Conservation (phyloP, 2,888 invertebrate species). For the Pinctada fucata region DNA sequence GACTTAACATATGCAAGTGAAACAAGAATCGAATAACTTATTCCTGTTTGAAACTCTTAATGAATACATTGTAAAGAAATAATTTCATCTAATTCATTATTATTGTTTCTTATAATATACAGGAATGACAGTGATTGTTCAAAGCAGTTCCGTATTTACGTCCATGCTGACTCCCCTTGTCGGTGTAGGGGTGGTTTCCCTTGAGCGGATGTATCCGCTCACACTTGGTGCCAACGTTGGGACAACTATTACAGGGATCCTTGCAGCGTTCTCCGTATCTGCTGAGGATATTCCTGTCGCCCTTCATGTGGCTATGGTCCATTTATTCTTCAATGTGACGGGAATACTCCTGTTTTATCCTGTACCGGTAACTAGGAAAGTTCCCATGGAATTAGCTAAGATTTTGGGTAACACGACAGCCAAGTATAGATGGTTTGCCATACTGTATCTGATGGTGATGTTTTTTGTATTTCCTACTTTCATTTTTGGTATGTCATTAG, state of each 20-base stretch:
- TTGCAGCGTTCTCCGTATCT: conserved; percentile 78
- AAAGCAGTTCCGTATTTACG: conserved; percentile 81
- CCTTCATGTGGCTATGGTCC: conserved; percentile 79
- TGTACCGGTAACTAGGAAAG: conserved; percentile 77
- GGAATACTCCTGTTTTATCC: conserved; percentile 80
- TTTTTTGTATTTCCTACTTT: conserved; percentile 70
- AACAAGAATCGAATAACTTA: too few relatives aligned
- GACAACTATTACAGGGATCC: conserved; percentile 80
- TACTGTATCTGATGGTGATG: conserved; percentile 76
- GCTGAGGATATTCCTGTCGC: conserved; percentile 66
- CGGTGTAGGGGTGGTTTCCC: conserved; percentile 79
- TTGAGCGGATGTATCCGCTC: conserved; percentile 80
- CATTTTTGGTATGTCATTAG: conserved; percentile 68
- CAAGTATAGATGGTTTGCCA: conserved; percentile 80
- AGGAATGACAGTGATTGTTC: conserved; percentile 80
- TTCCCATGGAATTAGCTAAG: conserved; percentile 79
- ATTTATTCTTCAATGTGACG: conserved; percentile 80
- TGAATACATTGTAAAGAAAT: too few relatives aligned
- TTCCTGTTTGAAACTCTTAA: too few relatives aligned
- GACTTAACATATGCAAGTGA: too few relatives aligned
- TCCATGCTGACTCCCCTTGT: conserved; percentile 81
- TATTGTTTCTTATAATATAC: conserved; percentile 12
- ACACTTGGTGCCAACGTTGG: conserved; percentile 81
- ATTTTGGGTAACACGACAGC: conserved; percentile 79
- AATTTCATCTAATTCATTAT: too few relatives aligned